Evolutionary conservation across 2,888 invertebrate genomes (phyloP).

Genomic region (Drosophila robusta): DNA sequence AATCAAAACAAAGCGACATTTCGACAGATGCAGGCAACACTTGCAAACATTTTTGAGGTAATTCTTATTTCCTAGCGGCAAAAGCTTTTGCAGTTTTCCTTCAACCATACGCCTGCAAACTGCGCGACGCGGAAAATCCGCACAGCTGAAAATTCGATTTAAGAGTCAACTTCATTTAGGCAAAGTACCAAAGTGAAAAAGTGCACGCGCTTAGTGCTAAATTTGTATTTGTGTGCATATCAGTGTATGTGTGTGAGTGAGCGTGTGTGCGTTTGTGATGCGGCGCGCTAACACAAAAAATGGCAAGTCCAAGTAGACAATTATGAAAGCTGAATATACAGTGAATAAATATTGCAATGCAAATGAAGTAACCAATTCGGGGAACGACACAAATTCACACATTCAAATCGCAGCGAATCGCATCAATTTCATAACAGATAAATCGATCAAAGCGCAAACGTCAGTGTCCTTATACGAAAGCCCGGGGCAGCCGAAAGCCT

Average conservation of each 20-base stretch:
- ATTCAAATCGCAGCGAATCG: constrained; percentile 72
- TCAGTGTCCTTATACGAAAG: constrained; percentile 55
- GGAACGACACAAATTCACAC: constrained; percentile 13
- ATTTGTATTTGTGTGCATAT: constrained; percentile 33
- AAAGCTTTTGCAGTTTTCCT: constrained; percentile 77
- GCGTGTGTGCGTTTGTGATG: constrained; percentile 31
- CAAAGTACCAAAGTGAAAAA: constrained; percentile 35
- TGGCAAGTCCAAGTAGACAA: constrained; percentile 60
- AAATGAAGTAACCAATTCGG: constrained; percentile 20
- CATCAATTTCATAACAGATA: constrained; percentile 75
- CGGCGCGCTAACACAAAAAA: constrained; percentile 57
- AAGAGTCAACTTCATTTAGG: constrained; percentile 42
- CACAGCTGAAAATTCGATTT: constrained; percentile 66
- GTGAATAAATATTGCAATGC: constrained; percentile 34
- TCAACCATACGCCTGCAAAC: constrained; percentile 60
- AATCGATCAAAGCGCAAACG: constrained; percentile 61
- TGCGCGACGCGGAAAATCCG: constrained; percentile 47
- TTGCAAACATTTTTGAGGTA: constrained; percentile 59
- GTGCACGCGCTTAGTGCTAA: constrained; percentile 41
- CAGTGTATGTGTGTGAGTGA: constrained; percentile 26
- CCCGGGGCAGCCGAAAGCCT: constrained; percentile 50
- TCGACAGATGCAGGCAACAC: constrained; percentile 59
- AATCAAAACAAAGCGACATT: constrained; percentile 61
- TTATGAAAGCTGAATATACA: constrained; percentile 66
- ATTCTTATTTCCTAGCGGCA: constrained; percentile 64